A percentile compares a stretch with the other conserved stretches of the same genome.
phyloP scores from a whole-genome alignment of 1,140 invertebrate species.

The Amyelois transitella region DNA sequence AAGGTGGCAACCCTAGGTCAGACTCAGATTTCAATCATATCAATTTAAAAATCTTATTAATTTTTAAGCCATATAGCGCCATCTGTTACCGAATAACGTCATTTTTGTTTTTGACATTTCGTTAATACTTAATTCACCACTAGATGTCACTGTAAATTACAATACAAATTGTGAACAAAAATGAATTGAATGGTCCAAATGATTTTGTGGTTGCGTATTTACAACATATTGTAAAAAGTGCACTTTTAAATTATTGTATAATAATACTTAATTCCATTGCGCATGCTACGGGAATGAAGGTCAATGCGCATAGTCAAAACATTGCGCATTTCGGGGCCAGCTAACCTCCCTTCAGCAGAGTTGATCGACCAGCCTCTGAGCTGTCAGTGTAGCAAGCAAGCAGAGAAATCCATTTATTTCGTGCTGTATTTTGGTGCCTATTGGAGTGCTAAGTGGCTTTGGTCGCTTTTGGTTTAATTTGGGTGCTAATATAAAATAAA shows the following conservation, averaged over 20 bases:
- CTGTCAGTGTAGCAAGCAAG: constrained; percentile 39
- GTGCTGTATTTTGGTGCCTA: constrained; percentile 65
- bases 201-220: no score
- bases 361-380: constrained; percentile 52
- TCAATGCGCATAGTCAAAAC: constrained; percentile 71
- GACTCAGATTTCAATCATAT: no score
- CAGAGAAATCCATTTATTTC: constrained; percentile 31
- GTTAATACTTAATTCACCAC: no score
- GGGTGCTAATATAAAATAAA: constrained; percentile 33
- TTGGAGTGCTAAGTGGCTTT: constrained; percentile 52
- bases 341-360: constrained; percentile 61
- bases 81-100: no score
- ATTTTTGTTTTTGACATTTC: no score
- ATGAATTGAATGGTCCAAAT: no score
- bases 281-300: constrained; percentile 55
- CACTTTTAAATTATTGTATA: neutral
- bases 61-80: no score
- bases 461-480: constrained; percentile 40
- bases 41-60: no score
- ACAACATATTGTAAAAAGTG: no score
- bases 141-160: no score
- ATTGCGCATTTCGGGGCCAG: constrained; percentile 64
- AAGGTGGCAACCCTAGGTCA: no score
- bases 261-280: constrained; percentile 26
- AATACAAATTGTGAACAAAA: no score